Evolutionary conservation across 2,888 invertebrate genomes (phyloP), one percentile per base, ranked within the genome.

Genomic region (Bruchidius siliquastri): DNA sequence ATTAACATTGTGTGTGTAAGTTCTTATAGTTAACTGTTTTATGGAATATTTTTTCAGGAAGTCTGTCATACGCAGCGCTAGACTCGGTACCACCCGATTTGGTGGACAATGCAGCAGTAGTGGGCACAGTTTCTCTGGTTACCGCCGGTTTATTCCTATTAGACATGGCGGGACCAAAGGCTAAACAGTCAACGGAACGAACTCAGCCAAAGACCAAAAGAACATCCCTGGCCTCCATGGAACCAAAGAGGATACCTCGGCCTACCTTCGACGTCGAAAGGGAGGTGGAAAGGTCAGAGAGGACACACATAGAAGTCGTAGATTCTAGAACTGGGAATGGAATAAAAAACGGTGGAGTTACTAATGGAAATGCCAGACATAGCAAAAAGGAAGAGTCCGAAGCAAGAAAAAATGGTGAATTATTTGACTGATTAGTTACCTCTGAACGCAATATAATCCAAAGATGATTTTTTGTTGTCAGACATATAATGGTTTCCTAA

Each of bases 101-200:
- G 79, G 86, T 92, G 26, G 92, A 92, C 80, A 93, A 93, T 84
- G 93, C 93, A 0, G 91, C 92, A 0, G 90, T 93, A 20, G 88
- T 93, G 21, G 93, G 93, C 2, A 88, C 90, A 0, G 85, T 93
- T 20, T 91, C 93, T 0, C 86, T 93, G 22, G 80, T 91, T 0
- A 92, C 92, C 0, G 93, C 91, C 0, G 89, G 91, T 0, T 86
- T 93, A 0, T 93, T 93, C 86, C 88, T 93, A 30, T 83, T 92
- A 49, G 93, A 93, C 84, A 87, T 93, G 74, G 90, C 90, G 83
- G 90, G 90, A 0, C 91, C 91, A 0, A 89, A 88, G 80, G 88
- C 86, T 0, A 83, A 86, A 72, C 85, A 87, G n/a, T 67, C 76
- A 18, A 10, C 68, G 6, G 21, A 13, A 18, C 22, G 1, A 0